Evolutionary conservation across 1,140 invertebrate genomes (phyloP).

Genomic region (Drosophila chauvacae): DNA sequence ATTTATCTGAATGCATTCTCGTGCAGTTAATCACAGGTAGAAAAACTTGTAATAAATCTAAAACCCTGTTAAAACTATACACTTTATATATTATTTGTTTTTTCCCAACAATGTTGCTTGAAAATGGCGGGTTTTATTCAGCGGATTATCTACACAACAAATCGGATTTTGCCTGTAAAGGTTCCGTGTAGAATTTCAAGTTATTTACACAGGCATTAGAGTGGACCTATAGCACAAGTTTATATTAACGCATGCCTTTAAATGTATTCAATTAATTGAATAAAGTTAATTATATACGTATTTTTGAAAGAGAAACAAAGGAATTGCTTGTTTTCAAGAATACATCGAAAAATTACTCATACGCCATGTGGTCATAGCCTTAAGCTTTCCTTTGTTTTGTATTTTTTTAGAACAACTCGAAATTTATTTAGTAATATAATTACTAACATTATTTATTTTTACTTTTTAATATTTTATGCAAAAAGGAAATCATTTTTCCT

Average conservation of each 20-base stretch:
- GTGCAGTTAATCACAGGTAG: neutral
- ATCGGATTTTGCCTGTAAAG: neutral
- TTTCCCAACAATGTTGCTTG: conserved; percentile 11
- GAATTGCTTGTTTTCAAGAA: neutral
- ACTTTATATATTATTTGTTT: conserved; percentile 3
- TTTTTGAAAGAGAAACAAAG: neutral
- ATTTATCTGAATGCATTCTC: neutral
- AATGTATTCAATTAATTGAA: too few relatives aligned
- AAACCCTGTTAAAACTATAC: neutral
- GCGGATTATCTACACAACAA: conserved; percentile 6
- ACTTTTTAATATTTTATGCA: neutral
- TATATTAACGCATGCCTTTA: neutral
- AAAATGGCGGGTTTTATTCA: neutral
- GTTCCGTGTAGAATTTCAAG: neutral
- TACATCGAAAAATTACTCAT: neutral
- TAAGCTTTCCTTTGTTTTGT: neutral
- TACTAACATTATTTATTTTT: neutral
- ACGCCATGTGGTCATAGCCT: neutral
- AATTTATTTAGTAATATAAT: neutral
- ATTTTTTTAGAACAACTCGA: neutral
- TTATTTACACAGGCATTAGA: neutral
- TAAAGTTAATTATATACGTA: neutral
- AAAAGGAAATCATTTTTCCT: neutral
- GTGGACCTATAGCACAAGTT: conserved; percentile 4
- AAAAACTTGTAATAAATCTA: neutral